These are phyloP conservation scores for Micoletzkya japonica DNA, from an alignment of 2,888 invertebrate genomes.

Conservation along the genomic window DNA sequence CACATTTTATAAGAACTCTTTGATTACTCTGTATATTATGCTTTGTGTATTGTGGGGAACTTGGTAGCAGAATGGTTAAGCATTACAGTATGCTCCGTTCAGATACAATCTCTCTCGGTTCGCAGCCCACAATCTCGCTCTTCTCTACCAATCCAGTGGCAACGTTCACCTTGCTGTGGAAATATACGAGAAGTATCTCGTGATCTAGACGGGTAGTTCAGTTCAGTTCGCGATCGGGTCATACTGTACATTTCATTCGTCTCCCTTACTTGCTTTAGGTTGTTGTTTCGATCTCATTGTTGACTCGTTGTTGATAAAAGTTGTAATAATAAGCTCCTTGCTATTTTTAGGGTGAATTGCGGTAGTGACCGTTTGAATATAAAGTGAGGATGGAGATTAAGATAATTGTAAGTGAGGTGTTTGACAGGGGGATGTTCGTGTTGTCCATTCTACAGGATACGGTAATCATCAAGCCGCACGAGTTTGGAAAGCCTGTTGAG, in stretches of 20 bases:
- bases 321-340: background rate
- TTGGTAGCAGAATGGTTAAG: no score
- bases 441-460: slow-evolving; percentile 54
- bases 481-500: slow-evolving; percentile 46
- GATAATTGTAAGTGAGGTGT: background rate
- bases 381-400: background rate
- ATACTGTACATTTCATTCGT: background rate
- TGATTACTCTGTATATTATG: no score
- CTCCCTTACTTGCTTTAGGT: background rate
- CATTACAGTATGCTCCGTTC: no score
- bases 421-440: slow-evolving; percentile 53
- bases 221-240: background rate
- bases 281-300: slow-evolving; percentile 5
- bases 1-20: no score
- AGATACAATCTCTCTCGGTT: slow-evolving; percentile 54
- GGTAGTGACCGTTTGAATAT: background rate
- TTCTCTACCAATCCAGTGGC: slow-evolving; percentile 60
- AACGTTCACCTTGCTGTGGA: slow-evolving; percentile 54
- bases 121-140: slow-evolving; percentile 62
- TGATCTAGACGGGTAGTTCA: slow-evolving; percentile 36
- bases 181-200: slow-evolving; percentile 58
- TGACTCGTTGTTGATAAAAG: background rate
- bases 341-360: background rate
- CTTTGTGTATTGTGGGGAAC: no score
- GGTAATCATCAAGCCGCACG: slow-evolving; percentile 50